These are phyloP conservation scores for Cyclopterus lumpus DNA, from an alignment of 2,797 vertebrate genomes.

Conservation along the genomic window DNA sequence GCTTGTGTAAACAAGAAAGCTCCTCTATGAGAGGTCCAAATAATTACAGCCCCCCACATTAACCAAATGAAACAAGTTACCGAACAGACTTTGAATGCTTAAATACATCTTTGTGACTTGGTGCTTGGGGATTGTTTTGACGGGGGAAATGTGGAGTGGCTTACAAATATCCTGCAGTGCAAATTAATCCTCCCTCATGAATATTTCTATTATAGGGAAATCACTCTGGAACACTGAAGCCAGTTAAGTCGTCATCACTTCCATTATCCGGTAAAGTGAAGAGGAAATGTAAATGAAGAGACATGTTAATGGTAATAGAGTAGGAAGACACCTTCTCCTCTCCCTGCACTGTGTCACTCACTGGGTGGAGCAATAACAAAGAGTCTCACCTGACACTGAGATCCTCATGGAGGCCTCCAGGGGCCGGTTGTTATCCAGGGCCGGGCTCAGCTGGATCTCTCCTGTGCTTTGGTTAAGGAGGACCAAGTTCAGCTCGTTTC, in stretches of 20 bases:
- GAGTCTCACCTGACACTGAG: constrained; percentile 91
- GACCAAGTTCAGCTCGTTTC: constrained; percentile 93
- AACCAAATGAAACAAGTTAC: constrained; percentile 40
- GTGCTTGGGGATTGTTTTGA: background rate
- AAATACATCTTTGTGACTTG: constrained; percentile 16
- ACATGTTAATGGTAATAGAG: constrained; percentile 20
- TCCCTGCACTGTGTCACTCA: constrained; percentile 17
- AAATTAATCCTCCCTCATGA: constrained; percentile 64
- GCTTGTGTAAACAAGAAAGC: constrained; percentile 33
- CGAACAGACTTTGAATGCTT: constrained; percentile 24
- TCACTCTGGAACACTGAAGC: constrained; percentile 41
- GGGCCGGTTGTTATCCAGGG: constrained; percentile 95
- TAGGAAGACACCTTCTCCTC: constrained; percentile 26
- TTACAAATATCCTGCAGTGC: constrained; percentile 48
- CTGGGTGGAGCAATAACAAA: constrained; percentile 55
- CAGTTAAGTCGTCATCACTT: constrained; percentile 52
- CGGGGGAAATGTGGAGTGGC: background rate
- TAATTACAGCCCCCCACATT: constrained; percentile 13
- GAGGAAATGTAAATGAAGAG: constrained; percentile 47
- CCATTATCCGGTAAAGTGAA: constrained; percentile 56
- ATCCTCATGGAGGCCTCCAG: constrained; percentile 96
- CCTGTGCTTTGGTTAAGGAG: constrained; percentile 92
- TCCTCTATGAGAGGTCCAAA: constrained; percentile 41
- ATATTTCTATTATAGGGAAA: constrained; percentile 60
- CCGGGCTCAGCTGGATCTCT: constrained; percentile 91